phyloP scores from a whole-genome alignment of 2,888 invertebrate genomes.

The Tuta absoluta region DNA sequence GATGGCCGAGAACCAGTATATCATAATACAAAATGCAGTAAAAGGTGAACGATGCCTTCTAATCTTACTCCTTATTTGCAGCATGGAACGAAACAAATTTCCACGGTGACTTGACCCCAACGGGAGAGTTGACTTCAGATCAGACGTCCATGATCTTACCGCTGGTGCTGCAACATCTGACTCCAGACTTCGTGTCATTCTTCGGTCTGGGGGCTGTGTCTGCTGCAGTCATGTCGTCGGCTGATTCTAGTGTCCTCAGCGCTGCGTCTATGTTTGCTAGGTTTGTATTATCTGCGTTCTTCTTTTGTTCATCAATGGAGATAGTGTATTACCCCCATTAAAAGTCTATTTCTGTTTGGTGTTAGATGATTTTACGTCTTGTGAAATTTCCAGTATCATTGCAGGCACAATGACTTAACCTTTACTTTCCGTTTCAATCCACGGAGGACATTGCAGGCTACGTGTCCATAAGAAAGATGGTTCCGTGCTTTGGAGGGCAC shows the following conservation, averaged over 20 bases:
- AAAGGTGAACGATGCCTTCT: background rate
- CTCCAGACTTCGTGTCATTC: conserved; percentile 97
- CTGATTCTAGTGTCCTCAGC: conserved; percentile 98
- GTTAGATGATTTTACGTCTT: too few relatives aligned
- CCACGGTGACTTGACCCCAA: conserved; percentile 80
- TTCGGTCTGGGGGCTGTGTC: conserved; percentile 99
- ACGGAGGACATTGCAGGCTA: too few relatives aligned
- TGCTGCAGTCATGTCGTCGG: conserved; percentile 99
- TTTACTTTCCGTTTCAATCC: too few relatives aligned
- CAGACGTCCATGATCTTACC: conserved; percentile 98
- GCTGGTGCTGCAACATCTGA: conserved; percentile 97
- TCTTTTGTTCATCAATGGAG: background rate
- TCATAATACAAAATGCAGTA: too few relatives aligned
- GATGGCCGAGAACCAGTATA: too few relatives aligned
- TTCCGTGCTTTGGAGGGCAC: too few relatives aligned
- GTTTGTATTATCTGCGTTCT: conserved; percentile 41
- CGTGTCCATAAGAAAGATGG: too few relatives aligned
- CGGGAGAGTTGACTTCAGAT: conserved; percentile 85
- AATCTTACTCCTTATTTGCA: conserved; percentile 53
- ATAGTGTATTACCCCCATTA: too few relatives aligned
- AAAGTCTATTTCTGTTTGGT: too few relatives aligned
- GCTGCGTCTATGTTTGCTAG: conserved; percentile 99
- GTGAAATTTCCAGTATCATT: too few relatives aligned
- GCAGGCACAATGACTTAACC: too few relatives aligned
- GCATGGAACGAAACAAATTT: conserved; percentile 98